phyloP scores from a whole-genome alignment of 2,888 invertebrate genomes.

The Pterostichus niger region DNA sequence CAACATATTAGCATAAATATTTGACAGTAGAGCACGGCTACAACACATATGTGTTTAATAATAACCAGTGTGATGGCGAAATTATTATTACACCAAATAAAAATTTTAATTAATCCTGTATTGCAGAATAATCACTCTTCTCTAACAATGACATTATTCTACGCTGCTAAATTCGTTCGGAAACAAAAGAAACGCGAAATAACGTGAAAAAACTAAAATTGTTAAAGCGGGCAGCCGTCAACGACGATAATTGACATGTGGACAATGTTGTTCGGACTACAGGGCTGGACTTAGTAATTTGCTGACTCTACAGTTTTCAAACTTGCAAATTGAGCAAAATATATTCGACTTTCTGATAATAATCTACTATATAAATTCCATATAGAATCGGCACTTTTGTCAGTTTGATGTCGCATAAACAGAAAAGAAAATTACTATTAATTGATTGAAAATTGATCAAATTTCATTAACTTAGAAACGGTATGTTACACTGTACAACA shows the following conservation, averaged over 20 bases:
- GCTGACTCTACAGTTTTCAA: conserved; percentile 19
- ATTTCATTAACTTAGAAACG: no score
- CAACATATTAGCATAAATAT: conserved; percentile 28
- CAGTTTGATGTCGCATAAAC: no score
- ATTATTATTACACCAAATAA: conserved; percentile 7
- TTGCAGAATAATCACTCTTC: conserved; percentile 51
- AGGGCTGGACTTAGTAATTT: not conserved
- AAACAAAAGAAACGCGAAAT: conserved; percentile 27
- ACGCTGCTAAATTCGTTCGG: conserved; percentile 19
- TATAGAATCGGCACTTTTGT: no score
- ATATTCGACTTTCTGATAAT: not conserved
- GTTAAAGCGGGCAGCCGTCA: conserved; percentile 26
- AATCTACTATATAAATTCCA: not conserved
- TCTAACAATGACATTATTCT: conserved; percentile 23
- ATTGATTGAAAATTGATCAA: no score
- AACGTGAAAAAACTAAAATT: conserved; percentile 36
- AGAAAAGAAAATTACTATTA: no score
- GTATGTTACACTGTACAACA: no score
- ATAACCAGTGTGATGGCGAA: not conserved
- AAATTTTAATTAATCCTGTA: conserved; percentile 39
- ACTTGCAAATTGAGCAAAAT: not conserved
- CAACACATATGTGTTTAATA: conserved; percentile 32
- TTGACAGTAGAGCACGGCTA: not conserved
- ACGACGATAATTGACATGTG: conserved; percentile 38
- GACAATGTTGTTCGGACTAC: not conserved